phyloP scores from a whole-genome alignment of 2,888 invertebrate species.

The Rotaria magnacalcarata region DNA sequence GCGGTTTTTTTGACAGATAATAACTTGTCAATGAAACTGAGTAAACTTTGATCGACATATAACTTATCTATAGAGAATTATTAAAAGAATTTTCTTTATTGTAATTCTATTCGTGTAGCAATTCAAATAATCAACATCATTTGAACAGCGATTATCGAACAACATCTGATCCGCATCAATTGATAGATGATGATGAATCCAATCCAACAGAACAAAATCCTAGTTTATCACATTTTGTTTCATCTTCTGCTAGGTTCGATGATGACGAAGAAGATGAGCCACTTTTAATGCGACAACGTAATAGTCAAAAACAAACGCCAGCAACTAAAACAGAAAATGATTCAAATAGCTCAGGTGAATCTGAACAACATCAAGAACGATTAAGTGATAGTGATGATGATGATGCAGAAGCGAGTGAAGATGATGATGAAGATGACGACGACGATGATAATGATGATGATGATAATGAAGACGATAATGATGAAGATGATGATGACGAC shows the following conservation, averaged over 20 bases:
- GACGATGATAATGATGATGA: constrained; percentile 40
- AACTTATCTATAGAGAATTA: background rate
- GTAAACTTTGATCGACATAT: background rate
- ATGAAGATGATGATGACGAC: constrained; percentile 44
- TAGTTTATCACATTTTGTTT: constrained; percentile 14
- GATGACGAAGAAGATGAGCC: background rate
- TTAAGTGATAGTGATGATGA: background rate
- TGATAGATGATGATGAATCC: background rate
- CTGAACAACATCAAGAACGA: background rate
- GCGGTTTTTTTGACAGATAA: background rate
- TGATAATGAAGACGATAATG: constrained; percentile 45
- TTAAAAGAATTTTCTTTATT: background rate
- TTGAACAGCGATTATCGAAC: constrained; percentile 23
- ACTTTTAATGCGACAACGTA: background rate
- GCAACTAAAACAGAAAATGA: background rate
- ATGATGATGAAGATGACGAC: constrained; percentile 45
- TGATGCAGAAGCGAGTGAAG: constrained; percentile 9
- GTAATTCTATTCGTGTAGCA: background rate
- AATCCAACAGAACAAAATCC: constrained; percentile 4
- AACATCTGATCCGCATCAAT: background rate
- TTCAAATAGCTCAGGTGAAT: background rate
- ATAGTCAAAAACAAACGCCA: background rate
- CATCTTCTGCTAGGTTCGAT: background rate
- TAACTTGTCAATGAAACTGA: background rate
- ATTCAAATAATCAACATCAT: constrained; percentile 5